A percentile compares a stretch with the other conserved stretches of the same genome.
phyloP scores from a whole-genome alignment of 2,888 invertebrate species.

The Gortyna flavago region DNA sequence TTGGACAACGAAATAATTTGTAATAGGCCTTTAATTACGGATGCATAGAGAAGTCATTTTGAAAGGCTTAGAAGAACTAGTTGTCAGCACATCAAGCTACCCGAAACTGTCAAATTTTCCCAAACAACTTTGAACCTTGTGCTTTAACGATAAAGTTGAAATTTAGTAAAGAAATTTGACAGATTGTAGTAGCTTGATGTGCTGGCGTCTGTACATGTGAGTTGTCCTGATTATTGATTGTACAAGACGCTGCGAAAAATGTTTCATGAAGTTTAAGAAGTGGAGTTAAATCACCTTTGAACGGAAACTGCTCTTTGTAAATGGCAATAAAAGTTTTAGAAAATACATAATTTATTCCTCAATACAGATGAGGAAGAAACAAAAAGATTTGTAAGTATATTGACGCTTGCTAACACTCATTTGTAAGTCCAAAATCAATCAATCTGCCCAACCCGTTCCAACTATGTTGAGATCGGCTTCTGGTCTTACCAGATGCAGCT shows the following conservation, averaged over 20 bases:
- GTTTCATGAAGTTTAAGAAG: not conserved
- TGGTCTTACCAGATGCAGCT: too few relatives aligned
- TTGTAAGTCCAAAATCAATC: too few relatives aligned
- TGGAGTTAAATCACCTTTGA: not conserved
- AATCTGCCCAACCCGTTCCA: too few relatives aligned
- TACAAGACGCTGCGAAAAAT: not conserved
- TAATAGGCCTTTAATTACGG: conserved; percentile 58
- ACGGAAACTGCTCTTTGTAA: not conserved
- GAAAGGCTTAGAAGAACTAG: conserved; percentile 33
- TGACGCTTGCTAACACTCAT: too few relatives aligned
- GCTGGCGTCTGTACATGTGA: too few relatives aligned
- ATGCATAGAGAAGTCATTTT: conserved; percentile 19
- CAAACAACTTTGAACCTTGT: too few relatives aligned
- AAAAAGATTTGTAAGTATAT: not conserved
- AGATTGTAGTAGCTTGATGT: too few relatives aligned
- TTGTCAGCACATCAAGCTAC: too few relatives aligned
- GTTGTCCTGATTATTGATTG: conserved; percentile 1
- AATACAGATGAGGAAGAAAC: not conserved
- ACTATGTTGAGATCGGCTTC: too few relatives aligned
- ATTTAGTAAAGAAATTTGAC: too few relatives aligned
- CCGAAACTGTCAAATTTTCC: too few relatives aligned
- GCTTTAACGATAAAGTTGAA: too few relatives aligned
- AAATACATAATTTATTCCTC: not conserved
- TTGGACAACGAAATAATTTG: conserved; percentile 50
- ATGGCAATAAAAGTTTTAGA: not conserved